A percentile compares a stretch with the other conserved stretches of the same genome.
Conservation (phyloP, 2,113 vertebrate genomes). For the Cyanoramphus novaezelandiae region DNA sequence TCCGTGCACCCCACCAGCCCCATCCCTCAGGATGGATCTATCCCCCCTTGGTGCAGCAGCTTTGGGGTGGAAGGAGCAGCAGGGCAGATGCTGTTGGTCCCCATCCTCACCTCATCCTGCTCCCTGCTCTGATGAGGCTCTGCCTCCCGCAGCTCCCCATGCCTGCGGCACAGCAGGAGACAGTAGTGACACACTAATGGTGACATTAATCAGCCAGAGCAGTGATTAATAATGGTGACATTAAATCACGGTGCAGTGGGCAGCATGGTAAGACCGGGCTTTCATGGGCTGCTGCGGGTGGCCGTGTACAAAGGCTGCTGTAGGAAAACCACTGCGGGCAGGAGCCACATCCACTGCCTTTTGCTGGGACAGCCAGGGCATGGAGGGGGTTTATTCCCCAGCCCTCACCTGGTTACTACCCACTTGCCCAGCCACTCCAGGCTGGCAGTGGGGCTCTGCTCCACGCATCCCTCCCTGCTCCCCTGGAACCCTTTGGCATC, state of each 20-base stretch:
- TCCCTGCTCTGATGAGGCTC: not conserved
- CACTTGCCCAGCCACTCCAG: not conserved
- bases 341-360: not conserved
- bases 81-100: not conserved
- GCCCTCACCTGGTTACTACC: fast-evolving
- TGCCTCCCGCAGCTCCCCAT: not conserved
- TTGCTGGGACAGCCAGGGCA: not conserved
- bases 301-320: not conserved
- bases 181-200: not conserved
- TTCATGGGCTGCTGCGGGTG: not conserved
- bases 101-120: not conserved
- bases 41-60: fast-evolving
- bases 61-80: fast-evolving
- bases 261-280: not conserved
- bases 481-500: not conserved
- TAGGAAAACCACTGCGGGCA: not conserved
- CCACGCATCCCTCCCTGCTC: not conserved
- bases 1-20: not conserved
- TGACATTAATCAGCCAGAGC: not conserved
- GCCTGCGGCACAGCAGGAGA: not conserved
- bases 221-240: not conserved
- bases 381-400: not conserved
- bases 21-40: not conserved
- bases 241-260: not conserved
- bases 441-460: not conserved